Evolutionary conservation across 2,797 vertebrate species (phyloP).

Genomic region (Typhlichthys subterraneus): DNA sequence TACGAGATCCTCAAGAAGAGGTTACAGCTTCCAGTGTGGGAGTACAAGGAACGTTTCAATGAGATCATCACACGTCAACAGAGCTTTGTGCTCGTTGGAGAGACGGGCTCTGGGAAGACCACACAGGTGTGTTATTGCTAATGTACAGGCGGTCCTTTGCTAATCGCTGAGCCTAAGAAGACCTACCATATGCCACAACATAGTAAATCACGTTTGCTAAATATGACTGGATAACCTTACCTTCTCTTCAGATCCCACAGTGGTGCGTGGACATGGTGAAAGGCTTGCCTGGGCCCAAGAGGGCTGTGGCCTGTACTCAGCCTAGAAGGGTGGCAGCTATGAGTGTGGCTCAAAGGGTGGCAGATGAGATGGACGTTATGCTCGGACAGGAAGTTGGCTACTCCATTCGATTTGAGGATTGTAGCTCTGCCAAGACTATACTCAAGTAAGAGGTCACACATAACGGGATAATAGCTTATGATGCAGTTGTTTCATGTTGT

Average conservation of each 20-base stretch:
- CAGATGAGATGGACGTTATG: conserved; percentile 99
- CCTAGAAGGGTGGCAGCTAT: conserved; percentile 96
- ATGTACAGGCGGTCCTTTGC: conserved; percentile 16
- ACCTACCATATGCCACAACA: not conserved
- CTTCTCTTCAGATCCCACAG: conserved; percentile 88
- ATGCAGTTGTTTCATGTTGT: no score
- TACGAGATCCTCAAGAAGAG: conserved; percentile 98
- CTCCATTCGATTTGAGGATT: conserved; percentile 98
- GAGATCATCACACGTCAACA: conserved; percentile 94
- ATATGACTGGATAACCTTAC: not conserved
- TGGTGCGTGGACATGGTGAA: conserved; percentile 98
- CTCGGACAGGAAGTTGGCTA: conserved; percentile 98
- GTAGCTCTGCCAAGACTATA: conserved; percentile 97
- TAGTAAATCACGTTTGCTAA: not conserved
- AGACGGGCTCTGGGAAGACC: conserved; percentile 98
- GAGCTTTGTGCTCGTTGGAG: conserved; percentile 95
- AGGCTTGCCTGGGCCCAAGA: conserved; percentile 88
- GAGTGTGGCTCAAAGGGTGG: conserved; percentile 97
- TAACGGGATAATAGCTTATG: no score
- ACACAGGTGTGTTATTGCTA: conserved; percentile 84
- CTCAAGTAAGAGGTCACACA: conserved; percentile 85
- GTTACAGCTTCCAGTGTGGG: conserved; percentile 96
- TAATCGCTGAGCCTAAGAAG: not conserved
- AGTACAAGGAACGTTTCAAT: conserved; percentile 95
- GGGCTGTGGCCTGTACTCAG: conserved; percentile 96